These are phyloP conservation scores for Leguminivora glycinivorella DNA, from an alignment of 1,140 invertebrate species.

Conservation along the genomic window DNA sequence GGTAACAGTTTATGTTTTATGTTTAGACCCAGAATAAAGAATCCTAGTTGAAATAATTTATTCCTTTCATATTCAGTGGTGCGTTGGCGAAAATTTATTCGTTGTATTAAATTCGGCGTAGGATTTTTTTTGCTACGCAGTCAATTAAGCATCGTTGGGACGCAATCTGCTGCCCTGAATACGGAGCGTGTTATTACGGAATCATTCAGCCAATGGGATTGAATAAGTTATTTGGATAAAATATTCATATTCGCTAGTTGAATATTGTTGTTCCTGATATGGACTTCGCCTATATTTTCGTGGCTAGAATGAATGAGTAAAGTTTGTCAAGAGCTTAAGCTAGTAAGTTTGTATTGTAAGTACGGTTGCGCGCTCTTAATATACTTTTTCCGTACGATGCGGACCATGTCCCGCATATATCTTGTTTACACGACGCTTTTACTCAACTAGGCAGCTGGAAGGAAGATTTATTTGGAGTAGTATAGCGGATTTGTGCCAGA, in stretches of 20 bases:
- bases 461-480: conserved; percentile 12
- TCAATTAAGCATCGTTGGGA: conserved; percentile 47
- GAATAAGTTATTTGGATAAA: conserved; percentile 22
- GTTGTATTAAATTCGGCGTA: background rate
- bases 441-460: conserved; percentile 10
- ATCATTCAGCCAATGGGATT: conserved; percentile 36
- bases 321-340: background rate
- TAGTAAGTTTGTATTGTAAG: background rate
- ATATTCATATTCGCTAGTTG: conserved; percentile 14
- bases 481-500: background rate
- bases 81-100: background rate
- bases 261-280: background rate
- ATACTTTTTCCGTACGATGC: conserved; percentile 18
- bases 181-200: conserved; percentile 38
- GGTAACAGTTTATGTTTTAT: conserved; percentile 27
- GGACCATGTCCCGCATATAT: conserved; percentile 16
- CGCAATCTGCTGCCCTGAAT: conserved; percentile 41
- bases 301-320: background rate
- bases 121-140: conserved; percentile 39
- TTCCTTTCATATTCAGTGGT: conserved; percentile 1
- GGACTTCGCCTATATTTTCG: background rate
- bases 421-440: conserved; percentile 21
- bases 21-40: background rate
- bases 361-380: background rate
- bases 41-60: conserved; percentile 4